Evolutionary conservation across 2,113 vertebrate genomes (phyloP).

Genomic region (Plecotus auritus): DNA sequence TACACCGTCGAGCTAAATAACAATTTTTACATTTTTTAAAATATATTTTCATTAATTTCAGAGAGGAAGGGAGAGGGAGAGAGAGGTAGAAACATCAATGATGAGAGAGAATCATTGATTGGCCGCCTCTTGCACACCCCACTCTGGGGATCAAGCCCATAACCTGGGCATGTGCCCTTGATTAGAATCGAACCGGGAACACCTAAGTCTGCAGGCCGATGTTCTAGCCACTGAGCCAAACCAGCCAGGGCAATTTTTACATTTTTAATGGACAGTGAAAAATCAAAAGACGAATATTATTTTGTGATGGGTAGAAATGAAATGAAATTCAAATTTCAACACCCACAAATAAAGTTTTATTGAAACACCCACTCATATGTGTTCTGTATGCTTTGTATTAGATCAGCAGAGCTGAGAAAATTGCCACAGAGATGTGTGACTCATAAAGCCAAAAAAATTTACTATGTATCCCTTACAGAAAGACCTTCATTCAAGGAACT

Average conservation of each 20-base stretch:
- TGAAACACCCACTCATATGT: not conserved
- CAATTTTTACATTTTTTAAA: not conserved
- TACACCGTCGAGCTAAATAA: not conserved
- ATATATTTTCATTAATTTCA: no score
- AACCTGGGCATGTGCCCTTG: not conserved
- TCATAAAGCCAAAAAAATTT: not conserved
- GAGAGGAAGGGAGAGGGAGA: no score
- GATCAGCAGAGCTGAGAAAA: not conserved
- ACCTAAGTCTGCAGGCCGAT: not conserved
- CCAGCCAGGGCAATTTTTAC: not conserved
- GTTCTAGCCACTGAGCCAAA: not conserved
- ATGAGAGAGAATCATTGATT: no score
- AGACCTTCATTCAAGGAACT: not conserved
- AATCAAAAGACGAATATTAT: not conserved
- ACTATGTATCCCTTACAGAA: not conserved
- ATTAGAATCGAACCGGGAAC: not conserved
- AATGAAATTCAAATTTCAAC: not conserved
- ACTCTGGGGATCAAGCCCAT: not conserved
- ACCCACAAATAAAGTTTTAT: not conserved
- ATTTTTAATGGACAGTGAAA: no score
- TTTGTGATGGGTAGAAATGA: not conserved
- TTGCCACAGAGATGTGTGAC: not conserved
- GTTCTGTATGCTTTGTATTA: fast-evolving
- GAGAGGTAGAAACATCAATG: no score
- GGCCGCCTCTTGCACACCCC: no score